phyloP scores from a whole-genome alignment of 2,888 invertebrate species.

The Ellobium chinense region DNA sequence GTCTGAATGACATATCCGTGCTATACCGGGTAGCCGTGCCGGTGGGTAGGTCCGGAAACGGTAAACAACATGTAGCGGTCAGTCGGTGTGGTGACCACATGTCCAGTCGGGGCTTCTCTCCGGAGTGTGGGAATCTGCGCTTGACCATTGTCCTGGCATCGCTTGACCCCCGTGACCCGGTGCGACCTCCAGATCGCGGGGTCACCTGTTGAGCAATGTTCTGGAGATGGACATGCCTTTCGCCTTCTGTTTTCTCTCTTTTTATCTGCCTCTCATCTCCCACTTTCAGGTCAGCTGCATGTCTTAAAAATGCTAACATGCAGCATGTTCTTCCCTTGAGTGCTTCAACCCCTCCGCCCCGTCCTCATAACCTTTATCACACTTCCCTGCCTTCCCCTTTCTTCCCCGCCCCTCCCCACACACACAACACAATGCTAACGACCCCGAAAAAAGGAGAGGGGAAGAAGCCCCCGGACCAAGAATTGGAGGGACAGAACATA shows the following conservation, averaged over 20 bases:
- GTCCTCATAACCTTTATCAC: background rate
- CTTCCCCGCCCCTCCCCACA: no score
- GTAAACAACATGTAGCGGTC: slow-evolving; percentile 8
- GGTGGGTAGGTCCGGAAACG: background rate
- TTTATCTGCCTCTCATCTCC: background rate
- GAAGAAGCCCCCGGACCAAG: no score
- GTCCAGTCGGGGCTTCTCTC: no score
- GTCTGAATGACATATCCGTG: no score
- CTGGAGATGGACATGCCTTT: slow-evolving; percentile 34
- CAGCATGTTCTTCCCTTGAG: no score
- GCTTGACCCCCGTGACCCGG: slow-evolving; percentile 36
- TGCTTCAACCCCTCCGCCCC: background rate
- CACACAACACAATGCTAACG: no score
- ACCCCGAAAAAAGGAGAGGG: no score
- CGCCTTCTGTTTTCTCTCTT: background rate
- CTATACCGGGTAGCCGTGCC: no score
- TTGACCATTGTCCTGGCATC: slow-evolving; percentile 38
- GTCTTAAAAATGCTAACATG: no score
- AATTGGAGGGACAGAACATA: no score
- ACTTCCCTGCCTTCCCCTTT: background rate
- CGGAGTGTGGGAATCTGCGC: slow-evolving; percentile 38
- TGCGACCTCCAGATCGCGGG: slow-evolving; percentile 20
- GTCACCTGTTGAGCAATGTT: slow-evolving; percentile 48
- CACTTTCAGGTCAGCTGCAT: no score
- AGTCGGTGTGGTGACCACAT: slow-evolving; percentile 35